Conservation (phyloP, 1,140 invertebrate species). For the Drosophila ogumai region DNA sequence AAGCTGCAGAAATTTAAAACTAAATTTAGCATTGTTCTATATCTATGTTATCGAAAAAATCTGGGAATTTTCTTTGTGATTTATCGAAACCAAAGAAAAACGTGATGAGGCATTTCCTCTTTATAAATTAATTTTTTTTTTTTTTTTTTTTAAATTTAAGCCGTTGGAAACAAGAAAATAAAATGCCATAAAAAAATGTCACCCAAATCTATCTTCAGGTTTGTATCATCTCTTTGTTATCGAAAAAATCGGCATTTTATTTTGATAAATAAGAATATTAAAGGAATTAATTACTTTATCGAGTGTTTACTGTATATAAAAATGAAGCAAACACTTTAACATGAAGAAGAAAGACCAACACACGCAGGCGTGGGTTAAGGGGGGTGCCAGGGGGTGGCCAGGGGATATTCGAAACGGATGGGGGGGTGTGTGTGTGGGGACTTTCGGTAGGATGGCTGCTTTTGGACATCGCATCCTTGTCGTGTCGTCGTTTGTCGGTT, state of each 20-base stretch:
- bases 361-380: conserved; percentile 51
- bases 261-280: background rate
- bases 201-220: too few species aligned
- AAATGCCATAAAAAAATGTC: too few species aligned
- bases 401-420: conserved; percentile 4
- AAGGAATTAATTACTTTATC: background rate
- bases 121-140: too few species aligned
- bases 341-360: conserved; percentile 25
- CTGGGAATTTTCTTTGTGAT: background rate
- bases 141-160: too few species aligned
- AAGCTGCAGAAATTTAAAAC: background rate
- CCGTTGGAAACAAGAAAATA: too few species aligned
- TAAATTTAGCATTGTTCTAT: background rate
- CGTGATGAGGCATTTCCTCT: background rate
- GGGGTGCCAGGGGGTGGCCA: background rate
- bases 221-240: too few species aligned
- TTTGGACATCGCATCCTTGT: conserved; percentile 43
- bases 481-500: conserved; percentile 50
- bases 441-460: conserved; percentile 19
- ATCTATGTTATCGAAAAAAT: background rate
- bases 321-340: conserved; percentile 8
- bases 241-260: too few species aligned
- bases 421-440: background rate
- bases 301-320: background rate
- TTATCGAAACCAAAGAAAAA: background rate